Percentiles rank a stretch among this genome's conserved stretches.
Evolutionary conservation across 2,797 vertebrate species (phyloP).

Genomic region (Catharus ustulatus): DNA sequence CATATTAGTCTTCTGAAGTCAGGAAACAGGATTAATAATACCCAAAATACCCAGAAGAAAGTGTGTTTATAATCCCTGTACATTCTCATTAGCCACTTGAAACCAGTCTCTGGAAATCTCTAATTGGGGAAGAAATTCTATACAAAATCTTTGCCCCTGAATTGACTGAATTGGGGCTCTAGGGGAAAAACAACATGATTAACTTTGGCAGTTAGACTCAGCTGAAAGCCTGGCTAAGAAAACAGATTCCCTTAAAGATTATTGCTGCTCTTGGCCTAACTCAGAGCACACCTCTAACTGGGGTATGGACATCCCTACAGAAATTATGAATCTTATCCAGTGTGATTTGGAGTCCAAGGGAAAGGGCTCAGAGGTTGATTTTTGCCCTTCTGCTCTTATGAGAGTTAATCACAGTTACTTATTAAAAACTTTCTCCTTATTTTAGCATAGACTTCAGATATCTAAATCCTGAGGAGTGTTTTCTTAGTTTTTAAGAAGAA

Average conservation of each 20-base stretch:
- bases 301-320: not conserved
- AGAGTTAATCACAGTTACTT: not conserved
- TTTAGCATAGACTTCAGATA: not conserved
- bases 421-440: not conserved
- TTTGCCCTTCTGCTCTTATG: not conserved
- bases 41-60: slow-evolving; percentile 57
- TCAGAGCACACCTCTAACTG: not conserved
- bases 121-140: slow-evolving; percentile 67
- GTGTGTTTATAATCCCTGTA: slow-evolving; percentile 60
- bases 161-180: slow-evolving; percentile 66
- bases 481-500: not conserved
- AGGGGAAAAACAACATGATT: slow-evolving; percentile 54
- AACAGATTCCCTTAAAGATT: slow-evolving; percentile 14
- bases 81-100: slow-evolving; percentile 58
- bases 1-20: slow-evolving; percentile 43
- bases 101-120: slow-evolving; percentile 46
- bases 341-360: not conserved
- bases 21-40: slow-evolving; percentile 63
- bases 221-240: slow-evolving; percentile 23
- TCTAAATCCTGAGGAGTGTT: not conserved
- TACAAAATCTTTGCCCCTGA: slow-evolving; percentile 68
- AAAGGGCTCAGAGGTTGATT: not conserved
- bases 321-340: not conserved
- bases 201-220: slow-evolving; percentile 53
- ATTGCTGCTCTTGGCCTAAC: slow-evolving; percentile 4